Evolutionary conservation across 2,888 invertebrate species (phyloP), one percentile per base, ranked within the genome.

Genomic region (Lumbricus terrestris): DNA sequence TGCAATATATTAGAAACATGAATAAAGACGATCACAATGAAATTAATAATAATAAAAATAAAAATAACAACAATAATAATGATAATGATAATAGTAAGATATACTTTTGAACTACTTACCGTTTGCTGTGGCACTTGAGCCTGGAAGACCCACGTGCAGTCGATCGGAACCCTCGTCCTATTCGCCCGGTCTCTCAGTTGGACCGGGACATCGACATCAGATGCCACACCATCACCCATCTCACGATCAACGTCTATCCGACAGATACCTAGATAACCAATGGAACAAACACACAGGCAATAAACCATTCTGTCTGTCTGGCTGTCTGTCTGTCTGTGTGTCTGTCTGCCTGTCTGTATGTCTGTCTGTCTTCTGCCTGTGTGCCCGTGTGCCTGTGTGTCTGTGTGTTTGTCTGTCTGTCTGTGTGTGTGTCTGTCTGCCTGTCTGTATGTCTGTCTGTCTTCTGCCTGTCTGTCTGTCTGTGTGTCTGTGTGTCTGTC

Each of bases 91-190:
- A n/a, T n/a, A n/a, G n/a, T n/a, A n/a, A n/a, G n/a, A n/a, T n/a
- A n/a, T n/a, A n/a, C n/a, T n/a, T n/a, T n/a, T n/a, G n/a, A n/a
- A 42, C 18, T 6, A 6, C 92, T 34, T 91, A 94, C 94, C 92
- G 92, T 92, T 54, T 93, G 92, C 8, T 92, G 93, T 0, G 91
- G 92, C 20, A 37, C 34, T 13, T 93, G 92, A 0, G 93, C 93
- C 54, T 93, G 92, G 90, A 94, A 93, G 90, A 94, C 94, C 94
- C 94, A 94, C 23, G 94, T 94, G 92, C 94, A 94, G 92, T 94
- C 94, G n/a, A 94, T 92, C 0, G 93, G 93, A 15, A 91, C 90
- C 38, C 92, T 85, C 6, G 92, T 90, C 29, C 38, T 11, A 83
- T 92, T 92, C 47, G 93, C 92, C 18, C 91, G 92, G 35, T 92